Percentiles rank a stretch among this genome's conserved stretches.
phyloP scores from a whole-genome alignment of 2,888 invertebrate genomes.

The Elysia crispata region DNA sequence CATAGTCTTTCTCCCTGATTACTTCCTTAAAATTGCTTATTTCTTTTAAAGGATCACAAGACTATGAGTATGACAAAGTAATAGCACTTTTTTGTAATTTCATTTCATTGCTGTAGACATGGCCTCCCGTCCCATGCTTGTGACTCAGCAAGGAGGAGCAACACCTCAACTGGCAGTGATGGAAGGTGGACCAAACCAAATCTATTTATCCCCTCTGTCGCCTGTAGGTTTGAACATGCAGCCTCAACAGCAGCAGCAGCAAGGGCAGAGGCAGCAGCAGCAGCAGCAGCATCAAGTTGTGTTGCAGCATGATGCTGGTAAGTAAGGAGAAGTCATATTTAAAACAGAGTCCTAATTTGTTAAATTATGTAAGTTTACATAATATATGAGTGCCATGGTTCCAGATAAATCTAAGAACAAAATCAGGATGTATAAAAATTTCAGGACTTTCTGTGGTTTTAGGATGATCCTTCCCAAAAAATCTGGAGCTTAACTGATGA shows the following conservation, averaged over 20 bases:
- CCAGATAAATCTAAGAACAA: too few relatives aligned
- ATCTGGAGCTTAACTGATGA: too few relatives aligned
- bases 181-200: slow-evolving; percentile 43
- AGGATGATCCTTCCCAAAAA: too few relatives aligned
- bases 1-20: too few relatives aligned
- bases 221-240: slow-evolving; percentile 22
- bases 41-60: too few relatives aligned
- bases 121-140: slow-evolving; percentile 28
- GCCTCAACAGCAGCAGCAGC: slow-evolving; percentile 40
- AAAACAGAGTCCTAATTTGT: too few relatives aligned
- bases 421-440: too few relatives aligned
- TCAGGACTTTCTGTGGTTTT: too few relatives aligned
- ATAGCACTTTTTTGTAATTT: background rate
- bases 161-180: slow-evolving; percentile 43
- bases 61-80: background rate
- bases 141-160: slow-evolving; percentile 19
- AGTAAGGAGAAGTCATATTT: too few relatives aligned
- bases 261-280: slow-evolving; percentile 21
- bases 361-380: too few relatives aligned
- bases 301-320: slow-evolving; percentile 40
- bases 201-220: slow-evolving; percentile 35
- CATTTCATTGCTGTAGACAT: slow-evolving; percentile 17
- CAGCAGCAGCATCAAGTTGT: slow-evolving; percentile 33
- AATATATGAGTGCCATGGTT: too few relatives aligned
- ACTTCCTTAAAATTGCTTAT: too few relatives aligned